Evolutionary conservation across 2,888 invertebrate species (phyloP).

Genomic region (Matsumyia berberina): DNA sequence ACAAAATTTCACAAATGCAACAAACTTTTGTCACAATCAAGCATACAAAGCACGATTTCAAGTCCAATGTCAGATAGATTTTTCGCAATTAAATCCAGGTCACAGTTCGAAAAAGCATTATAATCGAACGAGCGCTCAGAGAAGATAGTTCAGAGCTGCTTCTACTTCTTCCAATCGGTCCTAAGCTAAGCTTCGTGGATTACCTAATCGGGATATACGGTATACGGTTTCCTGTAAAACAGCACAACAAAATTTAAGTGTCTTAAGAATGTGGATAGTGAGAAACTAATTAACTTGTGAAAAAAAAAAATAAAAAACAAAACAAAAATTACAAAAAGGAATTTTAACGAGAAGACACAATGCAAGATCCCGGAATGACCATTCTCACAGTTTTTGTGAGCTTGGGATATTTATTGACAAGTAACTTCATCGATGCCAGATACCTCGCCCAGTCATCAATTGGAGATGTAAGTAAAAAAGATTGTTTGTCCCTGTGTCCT

Average conservation of each 20-base stretch:
- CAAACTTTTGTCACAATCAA: not conserved
- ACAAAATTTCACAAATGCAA: constrained; percentile 19
- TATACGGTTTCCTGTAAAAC: constrained; percentile 21
- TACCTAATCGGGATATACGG: constrained; percentile 14
- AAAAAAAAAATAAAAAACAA: constrained; percentile 23
- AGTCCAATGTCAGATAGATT: constrained; percentile 64
- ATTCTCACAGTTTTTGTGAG: constrained; percentile 65
- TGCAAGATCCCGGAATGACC: constrained; percentile 53
- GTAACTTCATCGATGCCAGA: constrained; percentile 49
- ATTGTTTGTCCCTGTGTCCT: too few relatives aligned
- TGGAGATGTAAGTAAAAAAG: constrained; percentile 56
- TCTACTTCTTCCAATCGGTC: constrained; percentile 50
- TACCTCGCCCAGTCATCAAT: constrained; percentile 50
- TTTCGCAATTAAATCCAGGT: constrained; percentile 67
- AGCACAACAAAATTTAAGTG: too few relatives aligned
- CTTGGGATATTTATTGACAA: constrained; percentile 55
- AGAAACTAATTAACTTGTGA: constrained; percentile 12
- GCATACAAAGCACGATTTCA: constrained; percentile 67
- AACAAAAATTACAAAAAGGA: constrained; percentile 6
- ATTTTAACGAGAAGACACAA: constrained; percentile 4
- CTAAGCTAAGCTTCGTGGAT: constrained; percentile 16
- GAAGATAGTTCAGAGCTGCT: constrained; percentile 62
- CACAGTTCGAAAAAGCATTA: constrained; percentile 69
- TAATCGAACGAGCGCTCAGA: constrained; percentile 62
- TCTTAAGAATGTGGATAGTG: constrained; percentile 41